Conservation (phyloP, 1,140 invertebrate genomes). For the Bombus waltoni region DNA sequence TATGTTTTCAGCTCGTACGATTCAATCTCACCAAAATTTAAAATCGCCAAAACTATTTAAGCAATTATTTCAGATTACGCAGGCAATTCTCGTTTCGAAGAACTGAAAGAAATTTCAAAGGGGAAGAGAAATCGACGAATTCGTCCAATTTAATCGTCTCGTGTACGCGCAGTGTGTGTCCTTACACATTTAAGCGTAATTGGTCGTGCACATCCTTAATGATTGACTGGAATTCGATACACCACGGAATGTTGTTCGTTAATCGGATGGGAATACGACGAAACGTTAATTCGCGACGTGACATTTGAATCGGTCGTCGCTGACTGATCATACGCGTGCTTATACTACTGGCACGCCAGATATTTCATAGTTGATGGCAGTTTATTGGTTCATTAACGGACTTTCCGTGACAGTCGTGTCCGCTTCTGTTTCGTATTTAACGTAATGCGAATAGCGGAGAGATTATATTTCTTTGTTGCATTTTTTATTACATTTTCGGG, state of each 20-base stretch:
- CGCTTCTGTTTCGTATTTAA: background rate
- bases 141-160: background rate
- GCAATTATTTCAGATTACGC: background rate
- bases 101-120: background rate
- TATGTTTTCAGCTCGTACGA: background rate
- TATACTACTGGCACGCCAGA: slow-evolving; percentile 21
- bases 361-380: too few relatives aligned
- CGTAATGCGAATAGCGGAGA: background rate
- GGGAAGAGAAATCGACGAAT: background rate
- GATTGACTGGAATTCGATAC: background rate
- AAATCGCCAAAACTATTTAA: too few relatives aligned
- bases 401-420: background rate
- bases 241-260: background rate
- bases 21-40: background rate
- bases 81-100: background rate
- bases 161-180: too few relatives aligned
- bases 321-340: slow-evolving; percentile 15
- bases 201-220: background rate
- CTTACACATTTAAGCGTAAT: background rate
- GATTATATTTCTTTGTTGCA: background rate
- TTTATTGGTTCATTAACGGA: background rate
- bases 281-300: background rate
- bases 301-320: background rate
- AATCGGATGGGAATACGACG: background rate
- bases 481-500: background rate